Base-by-base conservation (phyloP, 2,888 invertebrate species). In the Ommatoiulus sabulosus region DNA sequence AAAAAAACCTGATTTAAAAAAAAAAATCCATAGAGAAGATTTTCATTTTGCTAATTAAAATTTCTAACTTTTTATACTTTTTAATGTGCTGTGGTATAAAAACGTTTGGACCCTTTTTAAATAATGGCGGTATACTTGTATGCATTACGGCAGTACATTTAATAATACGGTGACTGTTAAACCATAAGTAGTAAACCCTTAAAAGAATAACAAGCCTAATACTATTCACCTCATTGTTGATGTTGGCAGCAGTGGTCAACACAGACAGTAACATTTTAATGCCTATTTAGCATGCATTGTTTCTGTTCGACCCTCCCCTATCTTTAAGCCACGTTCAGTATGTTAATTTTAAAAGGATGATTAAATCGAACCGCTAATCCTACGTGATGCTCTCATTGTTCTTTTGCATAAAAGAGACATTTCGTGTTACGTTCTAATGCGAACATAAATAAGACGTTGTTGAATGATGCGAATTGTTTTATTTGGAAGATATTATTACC, bases 281-380 rank as follows among this genome's bases (percentile, higher is more conserved):
- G 12, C 80, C 35, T 80, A 80, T 43, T 80, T 80, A 80, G 35
- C 80, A 80, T 80, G 24, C 72, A 72, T 24, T 24, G 24, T 24
- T 72, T 24, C 63, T 20, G 72, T 72, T 72, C 72, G 72, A 20
- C 10, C 10, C n/a, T 72, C 15, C 80, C 24, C 35, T 15, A 80
- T 35, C 15, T 35, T 80, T 80, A 15, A 5, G 35, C 80, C 80
- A 80, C 35, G 80, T 35, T 15, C 80, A 35, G 24, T 80, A 80
- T 80, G 80, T 10, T 80, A 80, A 80, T 80, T 80, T 80, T 43
- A 80, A 80, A 80, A 80, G 80, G 35, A 80, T 35, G 80, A 80
- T 80, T 80, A 80, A 43, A 43, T 80, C 12, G 35, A 80, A 15
- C 12, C 35, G 1, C 10, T 80, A 80, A 80, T 80, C 80, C 80